phyloP scores from a whole-genome alignment of 2,888 invertebrate species.

The Pandemis corylana region DNA sequence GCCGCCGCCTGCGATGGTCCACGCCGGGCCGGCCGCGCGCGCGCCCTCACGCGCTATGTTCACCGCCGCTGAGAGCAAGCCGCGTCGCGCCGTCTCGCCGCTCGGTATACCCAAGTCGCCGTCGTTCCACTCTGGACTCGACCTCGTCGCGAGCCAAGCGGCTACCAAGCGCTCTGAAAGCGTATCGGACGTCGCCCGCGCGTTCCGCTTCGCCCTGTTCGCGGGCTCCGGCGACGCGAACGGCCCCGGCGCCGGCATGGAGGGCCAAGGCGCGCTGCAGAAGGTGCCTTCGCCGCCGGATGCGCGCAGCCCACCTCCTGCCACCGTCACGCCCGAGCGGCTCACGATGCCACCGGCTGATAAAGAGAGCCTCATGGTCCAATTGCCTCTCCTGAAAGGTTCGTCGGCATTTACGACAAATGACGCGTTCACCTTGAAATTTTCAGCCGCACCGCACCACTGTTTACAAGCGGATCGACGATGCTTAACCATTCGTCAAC shows the following conservation, averaged over 20 bases:
- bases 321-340: slow-evolving; percentile 66
- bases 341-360: slow-evolving; percentile 65
- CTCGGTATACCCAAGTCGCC: slow-evolving; percentile 94
- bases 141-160: slow-evolving; percentile 88
- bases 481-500: slow-evolving; percentile 47
- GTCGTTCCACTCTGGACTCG: slow-evolving; percentile 94
- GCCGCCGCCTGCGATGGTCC: slow-evolving; percentile 84
- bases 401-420: slow-evolving; percentile 52
- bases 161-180: slow-evolving; percentile 78
- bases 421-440: slow-evolving; percentile 23
- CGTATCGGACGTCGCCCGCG: slow-evolving; percentile 80
- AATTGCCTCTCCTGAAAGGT: slow-evolving; percentile 84
- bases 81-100: slow-evolving; percentile 84
- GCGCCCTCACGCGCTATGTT: slow-evolving; percentile 83
- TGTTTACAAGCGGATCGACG: slow-evolving; percentile 57
- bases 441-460: slow-evolving; percentile 3
- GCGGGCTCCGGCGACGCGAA: slow-evolving; percentile 55
- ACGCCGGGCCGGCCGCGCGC: slow-evolving; percentile 84
- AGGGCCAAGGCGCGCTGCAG: slow-evolving; percentile 70
- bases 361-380: slow-evolving; percentile 80
- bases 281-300: slow-evolving; percentile 77
- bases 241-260: slow-evolving; percentile 64
- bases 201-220: slow-evolving; percentile 79
- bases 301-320: slow-evolving; percentile 74
- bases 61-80: slow-evolving; percentile 80